A percentile compares a stretch with the other conserved stretches of the same genome.
phyloP scores from a whole-genome alignment of 2,113 vertebrate species.

The Aspiorhynchus laticeps region DNA sequence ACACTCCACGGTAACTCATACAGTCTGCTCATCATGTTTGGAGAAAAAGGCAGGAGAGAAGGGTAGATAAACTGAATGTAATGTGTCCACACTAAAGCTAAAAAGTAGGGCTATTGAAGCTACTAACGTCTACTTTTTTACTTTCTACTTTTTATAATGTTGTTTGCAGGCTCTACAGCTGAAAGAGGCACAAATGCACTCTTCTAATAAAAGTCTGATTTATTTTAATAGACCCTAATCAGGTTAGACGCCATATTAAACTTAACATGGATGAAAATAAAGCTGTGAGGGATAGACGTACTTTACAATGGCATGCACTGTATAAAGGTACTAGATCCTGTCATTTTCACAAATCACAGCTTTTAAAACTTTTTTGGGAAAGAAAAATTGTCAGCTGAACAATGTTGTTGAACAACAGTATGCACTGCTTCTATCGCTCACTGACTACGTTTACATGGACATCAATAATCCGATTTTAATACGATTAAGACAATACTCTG shows the following conservation, averaged over 20 bases:
- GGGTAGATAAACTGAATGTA: neutral
- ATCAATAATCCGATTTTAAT: no score
- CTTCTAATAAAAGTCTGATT: neutral
- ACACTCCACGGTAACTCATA: neutral
- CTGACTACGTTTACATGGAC: no score
- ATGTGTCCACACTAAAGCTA: neutral
- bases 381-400: neutral
- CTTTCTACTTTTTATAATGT: neutral
- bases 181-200: neutral
- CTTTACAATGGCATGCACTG: neutral
- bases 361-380: neutral
- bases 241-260: neutral
- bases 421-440: neutral
- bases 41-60: neutral
- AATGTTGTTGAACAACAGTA: neutral
- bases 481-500: no score
- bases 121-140: neutral
- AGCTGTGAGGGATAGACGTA: neutral
- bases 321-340: neutral
- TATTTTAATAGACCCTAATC: neutral
- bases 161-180: neutral
- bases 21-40: slow-evolving; percentile 1
- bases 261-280: neutral
- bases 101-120: neutral
- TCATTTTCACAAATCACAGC: neutral